Evolutionary conservation across 2,113 vertebrate species (phyloP).

Genomic region (Lasiurus cinereus): DNA sequence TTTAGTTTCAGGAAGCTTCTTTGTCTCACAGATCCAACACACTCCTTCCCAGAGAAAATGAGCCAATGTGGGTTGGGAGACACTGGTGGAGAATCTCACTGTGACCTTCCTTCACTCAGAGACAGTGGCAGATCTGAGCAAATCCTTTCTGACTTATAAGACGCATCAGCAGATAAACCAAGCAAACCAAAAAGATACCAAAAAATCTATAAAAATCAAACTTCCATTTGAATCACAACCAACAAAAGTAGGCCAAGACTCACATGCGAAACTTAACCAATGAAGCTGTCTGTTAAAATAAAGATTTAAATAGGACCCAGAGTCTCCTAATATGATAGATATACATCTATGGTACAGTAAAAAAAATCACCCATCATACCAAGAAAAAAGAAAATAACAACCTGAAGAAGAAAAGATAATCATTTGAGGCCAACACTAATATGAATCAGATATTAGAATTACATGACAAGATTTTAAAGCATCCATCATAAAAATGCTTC

Average conservation of each 20-base stretch:
- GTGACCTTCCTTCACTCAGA: not conserved
- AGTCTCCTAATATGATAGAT: conserved; percentile 4
- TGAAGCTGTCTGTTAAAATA: not conserved
- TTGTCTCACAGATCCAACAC: not conserved
- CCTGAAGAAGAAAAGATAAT: conserved; percentile 52
- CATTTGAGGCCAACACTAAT: not conserved
- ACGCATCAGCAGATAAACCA: not conserved
- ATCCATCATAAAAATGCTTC: conserved; percentile 58
- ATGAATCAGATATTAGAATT: conserved; percentile 18
- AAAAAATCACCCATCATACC: not conserved
- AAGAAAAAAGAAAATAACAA: conserved; percentile 56
- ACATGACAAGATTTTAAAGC: conserved; percentile 59
- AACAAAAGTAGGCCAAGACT: not conserved
- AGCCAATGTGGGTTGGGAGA: not conserved
- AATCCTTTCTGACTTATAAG: not conserved
- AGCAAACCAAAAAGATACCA: conserved; percentile 22
- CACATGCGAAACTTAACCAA: conserved; percentile 39
- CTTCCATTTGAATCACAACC: not conserved
- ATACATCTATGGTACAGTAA: not conserved
- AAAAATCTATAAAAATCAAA: conserved; percentile 48
- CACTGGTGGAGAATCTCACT: not conserved
- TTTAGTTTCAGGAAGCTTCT: not conserved
- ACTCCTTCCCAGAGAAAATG: not conserved
- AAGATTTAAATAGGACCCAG: conserved; percentile 15
- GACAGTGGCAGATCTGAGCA: not conserved